Evolutionary conservation across 2,888 invertebrate species (phyloP), one percentile per base, ranked within the genome.

Genomic region (Rhamnusium bicolor): DNA sequence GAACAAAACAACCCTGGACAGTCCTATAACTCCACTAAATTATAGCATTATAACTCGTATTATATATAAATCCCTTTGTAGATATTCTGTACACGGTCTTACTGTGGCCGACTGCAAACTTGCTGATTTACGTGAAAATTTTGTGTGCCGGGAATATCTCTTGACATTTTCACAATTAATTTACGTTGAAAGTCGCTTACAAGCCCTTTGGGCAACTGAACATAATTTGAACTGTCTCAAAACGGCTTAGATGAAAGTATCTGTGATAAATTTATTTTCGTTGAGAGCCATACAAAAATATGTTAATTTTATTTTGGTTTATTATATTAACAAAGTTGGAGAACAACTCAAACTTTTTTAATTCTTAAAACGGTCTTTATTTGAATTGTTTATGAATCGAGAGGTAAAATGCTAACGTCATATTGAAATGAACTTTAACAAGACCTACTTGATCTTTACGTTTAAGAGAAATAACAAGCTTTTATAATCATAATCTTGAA

Each of bases 91-190:
- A 75, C 77, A 75, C 74, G 77, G 75, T 72, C 68, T 73, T 75
- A 77, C 75, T 77, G 74, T 75, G 71, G 72, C 69, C 69, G 54
- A 63, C 69, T 72, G 76, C 68, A 70, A 75, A 77, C 70, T 77
- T 77, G 75, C 77, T 77, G 77, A 77, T 77, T 77, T 77, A 77
- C 77, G 77, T 66, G 75, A 71, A 77, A 77, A 72, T 70, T 71
- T 56, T 68, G 77, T 72, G 68, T 73, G 71, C 72, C 61, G 77
- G 75, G 75, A 75, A 81, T 81, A 81, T 80, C 80, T 79, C 77
- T 54, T 77, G 80, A 81, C 82, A 76, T 80, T 81, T 82, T 80
- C 79, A 73, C 80, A 80, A 82, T 83, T 83, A 82, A 82, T 82
- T 80, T 80, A 77, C 80, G 75, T 73, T 74, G 79, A 77, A 82